These are phyloP conservation scores for Hippolais icterina DNA, from an alignment of 2,113 vertebrate species.

Conservation along the genomic window DNA sequence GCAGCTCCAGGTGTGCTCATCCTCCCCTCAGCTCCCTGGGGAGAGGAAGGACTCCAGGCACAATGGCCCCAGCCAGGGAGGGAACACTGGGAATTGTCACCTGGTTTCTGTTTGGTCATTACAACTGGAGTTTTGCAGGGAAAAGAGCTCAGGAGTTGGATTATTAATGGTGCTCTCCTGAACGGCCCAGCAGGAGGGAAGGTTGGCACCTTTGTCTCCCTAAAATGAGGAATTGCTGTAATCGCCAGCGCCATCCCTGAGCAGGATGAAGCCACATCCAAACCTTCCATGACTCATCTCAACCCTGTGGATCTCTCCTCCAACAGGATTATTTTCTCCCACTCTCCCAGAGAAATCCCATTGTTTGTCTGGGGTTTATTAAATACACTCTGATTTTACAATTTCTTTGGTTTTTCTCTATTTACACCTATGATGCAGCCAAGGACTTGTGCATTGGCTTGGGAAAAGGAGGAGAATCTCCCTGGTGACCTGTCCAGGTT, in stretches of 20 bases:
- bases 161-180: background rate
- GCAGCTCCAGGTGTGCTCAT: background rate
- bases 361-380: background rate
- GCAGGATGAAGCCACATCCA: background rate
- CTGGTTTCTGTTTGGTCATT: background rate
- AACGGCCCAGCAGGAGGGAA: background rate
- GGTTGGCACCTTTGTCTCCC: background rate
- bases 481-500: background rate
- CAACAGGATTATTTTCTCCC: background rate
- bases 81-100: fast-evolving
- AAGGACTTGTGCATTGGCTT: background rate
- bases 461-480: background rate
- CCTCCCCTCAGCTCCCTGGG: background rate
- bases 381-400: background rate
- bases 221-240: background rate
- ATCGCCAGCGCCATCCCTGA: background rate
- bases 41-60: background rate
- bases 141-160: background rate
- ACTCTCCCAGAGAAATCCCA: background rate
- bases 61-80: fast-evolving
- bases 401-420: background rate
- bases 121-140: background rate
- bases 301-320: background rate
- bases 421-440: background rate
- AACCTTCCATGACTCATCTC: background rate